Conservation (phyloP, 2,888 invertebrate species). For the Deladenus siricidicola region DNA sequence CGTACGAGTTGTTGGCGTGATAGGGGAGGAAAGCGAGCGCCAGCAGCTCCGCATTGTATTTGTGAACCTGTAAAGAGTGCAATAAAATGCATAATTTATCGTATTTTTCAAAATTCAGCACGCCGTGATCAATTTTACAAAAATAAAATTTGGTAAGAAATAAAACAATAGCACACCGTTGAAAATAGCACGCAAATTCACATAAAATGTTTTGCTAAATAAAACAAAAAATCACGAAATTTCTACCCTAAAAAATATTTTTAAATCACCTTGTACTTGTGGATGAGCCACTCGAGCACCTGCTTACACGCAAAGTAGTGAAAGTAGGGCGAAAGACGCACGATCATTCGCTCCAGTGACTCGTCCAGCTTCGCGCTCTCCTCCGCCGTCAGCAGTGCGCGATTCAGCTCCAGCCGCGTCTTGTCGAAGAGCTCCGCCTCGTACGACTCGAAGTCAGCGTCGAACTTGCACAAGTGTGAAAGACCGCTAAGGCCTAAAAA, state of each 20-base stretch:
- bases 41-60: constrained; percentile 75
- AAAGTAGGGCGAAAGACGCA: constrained; percentile 76
- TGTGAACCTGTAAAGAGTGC: constrained; percentile 69
- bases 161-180: too few species aligned
- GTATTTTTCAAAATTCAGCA: not conserved
- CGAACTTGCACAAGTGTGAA: constrained; percentile 69
- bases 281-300: constrained; percentile 87
- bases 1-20: constrained; percentile 83
- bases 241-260: too few species aligned
- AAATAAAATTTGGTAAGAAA: too few species aligned
- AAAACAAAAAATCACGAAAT: too few species aligned
- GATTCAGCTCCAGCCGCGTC: constrained; percentile 66
- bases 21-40: constrained; percentile 78
- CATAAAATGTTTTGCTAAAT: too few species aligned
- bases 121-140: too few species aligned
- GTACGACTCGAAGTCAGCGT: constrained; percentile 68
- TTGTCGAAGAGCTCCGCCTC: constrained; percentile 70
- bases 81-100: not conserved
- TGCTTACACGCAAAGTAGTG: constrained; percentile 75
- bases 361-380: constrained; percentile 70
- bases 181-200: too few species aligned
- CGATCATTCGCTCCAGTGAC: constrained; percentile 70
- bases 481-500: constrained; percentile 68
- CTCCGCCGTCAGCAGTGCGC: constrained; percentile 63
- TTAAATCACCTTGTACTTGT: constrained; percentile 59